Evolutionary conservation across 2,888 invertebrate genomes (phyloP).

Genomic region (Parnassius apollo): DNA sequence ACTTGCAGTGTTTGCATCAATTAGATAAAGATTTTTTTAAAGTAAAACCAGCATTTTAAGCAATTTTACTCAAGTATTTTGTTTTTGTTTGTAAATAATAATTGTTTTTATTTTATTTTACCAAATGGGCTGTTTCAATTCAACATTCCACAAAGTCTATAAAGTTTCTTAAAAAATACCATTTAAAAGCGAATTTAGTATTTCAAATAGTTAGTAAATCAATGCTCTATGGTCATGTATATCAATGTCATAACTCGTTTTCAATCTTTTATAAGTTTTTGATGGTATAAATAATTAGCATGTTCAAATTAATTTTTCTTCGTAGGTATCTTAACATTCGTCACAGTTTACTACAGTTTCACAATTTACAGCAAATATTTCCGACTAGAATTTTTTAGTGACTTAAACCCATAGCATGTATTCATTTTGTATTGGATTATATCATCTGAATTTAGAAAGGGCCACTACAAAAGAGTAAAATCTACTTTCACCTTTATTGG

Average conservation of each 20-base stretch:
- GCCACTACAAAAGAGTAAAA: no score
- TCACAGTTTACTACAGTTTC: no score
- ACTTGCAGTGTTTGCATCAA: constrained; percentile 4
- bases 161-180: not conserved
- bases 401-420: no score
- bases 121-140: constrained; percentile 23
- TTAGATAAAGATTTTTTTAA: not conserved
- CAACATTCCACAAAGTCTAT: constrained; percentile 20
- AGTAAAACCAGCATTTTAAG: constrained; percentile 2
- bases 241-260: no score
- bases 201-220: not conserved
- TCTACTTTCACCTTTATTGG: no score
- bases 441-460: no score
- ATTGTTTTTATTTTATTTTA: not conserved
- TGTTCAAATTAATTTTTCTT: no score
- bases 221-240: not conserved
- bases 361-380: no score
- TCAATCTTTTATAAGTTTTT: no score
- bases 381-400: no score
- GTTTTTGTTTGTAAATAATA: constrained; percentile 10
- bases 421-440: no score
- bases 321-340: no score
- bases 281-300: not conserved
- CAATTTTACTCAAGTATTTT: constrained; percentile 4
- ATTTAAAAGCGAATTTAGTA: not conserved